Evolutionary conservation across 2,797 vertebrate species (phyloP).

Genomic region (Xyrichtys novacula): DNA sequence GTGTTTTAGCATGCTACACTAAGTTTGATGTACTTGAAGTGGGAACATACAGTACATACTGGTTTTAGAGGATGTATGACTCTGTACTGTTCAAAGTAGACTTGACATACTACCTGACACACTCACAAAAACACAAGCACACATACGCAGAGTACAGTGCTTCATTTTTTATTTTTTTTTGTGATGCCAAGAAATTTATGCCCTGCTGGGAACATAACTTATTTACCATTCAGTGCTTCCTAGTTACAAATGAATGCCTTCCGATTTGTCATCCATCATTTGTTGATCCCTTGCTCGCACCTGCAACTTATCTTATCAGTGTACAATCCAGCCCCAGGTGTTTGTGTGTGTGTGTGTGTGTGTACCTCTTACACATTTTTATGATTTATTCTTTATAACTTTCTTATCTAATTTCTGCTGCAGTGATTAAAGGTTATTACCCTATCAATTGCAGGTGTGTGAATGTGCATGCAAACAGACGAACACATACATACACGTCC

Average conservation of each 20-base stretch:
- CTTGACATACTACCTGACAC: constrained; percentile 40
- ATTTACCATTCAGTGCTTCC: constrained; percentile 59
- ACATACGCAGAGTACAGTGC: constrained; percentile 9
- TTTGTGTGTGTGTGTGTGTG: constrained; percentile 15
- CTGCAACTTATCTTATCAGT: constrained; percentile 57
- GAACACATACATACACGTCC: not conserved
- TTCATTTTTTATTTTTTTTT: constrained; percentile 66
- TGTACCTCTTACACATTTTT: constrained; percentile 36
- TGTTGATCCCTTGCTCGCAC: constrained; percentile 46
- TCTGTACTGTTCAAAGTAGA: constrained; percentile 15
- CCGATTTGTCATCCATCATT: constrained; percentile 65
- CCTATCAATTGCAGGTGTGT: constrained; percentile 41
- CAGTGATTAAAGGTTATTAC: constrained; percentile 46
- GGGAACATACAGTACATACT: constrained; percentile 54
- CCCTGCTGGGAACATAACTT: constrained; percentile 35
- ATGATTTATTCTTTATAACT: constrained; percentile 67
- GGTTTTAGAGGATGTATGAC: constrained; percentile 43
- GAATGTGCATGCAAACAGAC: not conserved
- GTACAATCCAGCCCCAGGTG: constrained; percentile 53
- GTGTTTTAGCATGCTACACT: not conserved
- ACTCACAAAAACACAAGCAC: constrained; percentile 24
- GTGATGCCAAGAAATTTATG: too few species aligned
- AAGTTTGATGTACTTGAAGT: constrained; percentile 64
- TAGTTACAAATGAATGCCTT: constrained; percentile 54
- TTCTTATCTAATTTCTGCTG: constrained; percentile 61